Conservation (phyloP, 2,113 vertebrate species). For the Coryphaenoides rupestris region DNA sequence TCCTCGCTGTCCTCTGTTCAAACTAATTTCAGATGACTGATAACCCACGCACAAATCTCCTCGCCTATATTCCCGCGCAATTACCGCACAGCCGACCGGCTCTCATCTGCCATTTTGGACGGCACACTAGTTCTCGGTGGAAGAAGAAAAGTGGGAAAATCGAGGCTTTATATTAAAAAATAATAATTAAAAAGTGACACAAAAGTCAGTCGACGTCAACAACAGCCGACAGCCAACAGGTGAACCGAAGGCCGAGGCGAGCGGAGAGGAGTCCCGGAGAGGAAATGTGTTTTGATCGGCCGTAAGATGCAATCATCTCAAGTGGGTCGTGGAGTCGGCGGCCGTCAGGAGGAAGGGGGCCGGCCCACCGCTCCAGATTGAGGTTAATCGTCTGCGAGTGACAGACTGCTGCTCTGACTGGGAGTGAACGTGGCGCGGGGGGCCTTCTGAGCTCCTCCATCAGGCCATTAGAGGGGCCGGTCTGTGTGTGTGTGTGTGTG, state of each 20-base stretch:
- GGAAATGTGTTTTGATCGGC: not conserved
- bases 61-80: not conserved
- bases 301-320: slow-evolving; percentile 7
- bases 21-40: slow-evolving; percentile 11
- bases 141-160: not conserved
- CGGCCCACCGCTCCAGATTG: not conserved
- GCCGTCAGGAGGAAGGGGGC: not conserved
- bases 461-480: not conserved
- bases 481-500: no score
- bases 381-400: not conserved
- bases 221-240: not conserved
- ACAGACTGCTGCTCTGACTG: not conserved
- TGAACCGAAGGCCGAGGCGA: no score
- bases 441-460: not conserved
- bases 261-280: not conserved
- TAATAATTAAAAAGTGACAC: not conserved
- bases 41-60: not conserved
- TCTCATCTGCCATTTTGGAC: not conserved
- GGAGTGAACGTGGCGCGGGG: not conserved
- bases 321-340: not conserved
- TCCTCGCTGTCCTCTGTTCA: slow-evolving; percentile 10
- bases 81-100: not conserved
- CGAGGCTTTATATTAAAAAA: no score
- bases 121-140: not conserved
- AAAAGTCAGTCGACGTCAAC: not conserved